Evolutionary conservation across 2,888 invertebrate genomes (phyloP).

Genomic region (Zaprionus bogoriensis): DNA sequence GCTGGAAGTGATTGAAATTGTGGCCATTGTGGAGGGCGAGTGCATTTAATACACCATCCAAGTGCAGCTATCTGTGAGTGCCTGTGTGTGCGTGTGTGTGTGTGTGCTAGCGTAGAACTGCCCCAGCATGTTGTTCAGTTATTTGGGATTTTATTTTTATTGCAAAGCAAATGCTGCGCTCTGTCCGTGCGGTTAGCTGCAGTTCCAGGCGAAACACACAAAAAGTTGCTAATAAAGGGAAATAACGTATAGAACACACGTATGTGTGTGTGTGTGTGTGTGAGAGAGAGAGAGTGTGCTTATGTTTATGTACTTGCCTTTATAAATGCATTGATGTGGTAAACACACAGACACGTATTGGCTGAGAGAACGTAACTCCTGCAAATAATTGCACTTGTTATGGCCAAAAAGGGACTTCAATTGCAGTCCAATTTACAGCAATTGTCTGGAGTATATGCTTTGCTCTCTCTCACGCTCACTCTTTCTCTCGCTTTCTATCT

Average conservation of each 20-base stretch:
- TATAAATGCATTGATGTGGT: conserved; percentile 10
- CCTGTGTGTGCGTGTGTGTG: conserved; percentile 1
- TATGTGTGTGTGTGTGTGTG: too few relatives aligned
- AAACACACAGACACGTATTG: conserved; percentile 37
- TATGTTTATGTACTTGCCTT: background rate
- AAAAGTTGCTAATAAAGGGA: conserved; percentile 34
- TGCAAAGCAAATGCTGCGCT: conserved; percentile 20
- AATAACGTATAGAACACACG: conserved; percentile 16
- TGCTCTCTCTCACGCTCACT: background rate
- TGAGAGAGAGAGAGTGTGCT: background rate
- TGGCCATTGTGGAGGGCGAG: conserved; percentile 43
- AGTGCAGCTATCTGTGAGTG: conserved; percentile 1
- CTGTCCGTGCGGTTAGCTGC: conserved; percentile 19
- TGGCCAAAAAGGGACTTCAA: background rate
- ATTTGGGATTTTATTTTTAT: conserved; percentile 56
- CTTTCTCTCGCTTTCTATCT: background rate
- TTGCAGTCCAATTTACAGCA: background rate
- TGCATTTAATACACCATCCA: conserved; percentile 49
- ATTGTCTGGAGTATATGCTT: background rate
- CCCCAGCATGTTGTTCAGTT: conserved; percentile 43
- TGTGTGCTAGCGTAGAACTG: conserved; percentile 4
- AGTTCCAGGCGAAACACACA: conserved; percentile 4
- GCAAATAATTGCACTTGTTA: conserved; percentile 3
- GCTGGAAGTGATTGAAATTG: conserved; percentile 61
- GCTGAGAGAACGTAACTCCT: background rate